Evolutionary conservation across 2,888 invertebrate genomes (phyloP).

Genomic region (Ormyrus nitidulus): DNA sequence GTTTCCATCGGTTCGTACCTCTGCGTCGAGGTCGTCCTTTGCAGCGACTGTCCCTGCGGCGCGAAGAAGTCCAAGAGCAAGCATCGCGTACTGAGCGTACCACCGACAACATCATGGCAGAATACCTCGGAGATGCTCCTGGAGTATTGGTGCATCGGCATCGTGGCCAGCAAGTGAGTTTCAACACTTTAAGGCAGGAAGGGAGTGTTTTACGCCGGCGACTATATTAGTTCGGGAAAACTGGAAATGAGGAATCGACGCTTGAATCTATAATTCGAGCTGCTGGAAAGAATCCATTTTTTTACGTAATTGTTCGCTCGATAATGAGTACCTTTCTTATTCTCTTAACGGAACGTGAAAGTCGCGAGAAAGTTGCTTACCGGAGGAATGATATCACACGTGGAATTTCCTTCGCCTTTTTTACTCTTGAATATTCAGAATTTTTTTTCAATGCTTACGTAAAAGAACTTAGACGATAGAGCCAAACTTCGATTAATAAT

Average conservation of each 20-base stretch:
- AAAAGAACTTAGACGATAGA: too few relatives aligned
- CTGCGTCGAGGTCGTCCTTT: slow-evolving; percentile 88
- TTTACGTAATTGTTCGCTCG: slow-evolving; percentile 7
- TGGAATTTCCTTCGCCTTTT: slow-evolving; percentile 3
- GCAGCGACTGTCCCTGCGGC: slow-evolving; percentile 82
- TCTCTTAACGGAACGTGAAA: slow-evolving; percentile 44
- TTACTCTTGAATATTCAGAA: not conserved
- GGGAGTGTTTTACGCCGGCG: too few relatives aligned
- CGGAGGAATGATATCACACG: slow-evolving; percentile 21
- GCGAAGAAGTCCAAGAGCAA: slow-evolving; percentile 69
- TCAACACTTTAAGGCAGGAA: too few relatives aligned
- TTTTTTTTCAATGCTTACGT: too few relatives aligned
- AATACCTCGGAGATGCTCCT: slow-evolving; percentile 80
- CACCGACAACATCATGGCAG: slow-evolving; percentile 71
- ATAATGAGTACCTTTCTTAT: slow-evolving; percentile 32
- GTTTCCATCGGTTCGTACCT: slow-evolving; percentile 74
- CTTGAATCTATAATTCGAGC: too few relatives aligned
- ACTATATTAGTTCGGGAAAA: too few relatives aligned
- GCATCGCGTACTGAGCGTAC: slow-evolving; percentile 67
- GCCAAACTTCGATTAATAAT: too few relatives aligned
- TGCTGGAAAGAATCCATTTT: too few relatives aligned
- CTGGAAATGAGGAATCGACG: too few relatives aligned
- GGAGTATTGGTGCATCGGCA: slow-evolving; percentile 89
- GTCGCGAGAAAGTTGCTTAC: slow-evolving; percentile 48
- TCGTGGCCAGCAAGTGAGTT: slow-evolving; percentile 79